Percentiles rank a stretch among this genome's conserved stretches.
Conservation (phyloP, 2,888 invertebrate species). For the Sabellastarte sp. region DNA sequence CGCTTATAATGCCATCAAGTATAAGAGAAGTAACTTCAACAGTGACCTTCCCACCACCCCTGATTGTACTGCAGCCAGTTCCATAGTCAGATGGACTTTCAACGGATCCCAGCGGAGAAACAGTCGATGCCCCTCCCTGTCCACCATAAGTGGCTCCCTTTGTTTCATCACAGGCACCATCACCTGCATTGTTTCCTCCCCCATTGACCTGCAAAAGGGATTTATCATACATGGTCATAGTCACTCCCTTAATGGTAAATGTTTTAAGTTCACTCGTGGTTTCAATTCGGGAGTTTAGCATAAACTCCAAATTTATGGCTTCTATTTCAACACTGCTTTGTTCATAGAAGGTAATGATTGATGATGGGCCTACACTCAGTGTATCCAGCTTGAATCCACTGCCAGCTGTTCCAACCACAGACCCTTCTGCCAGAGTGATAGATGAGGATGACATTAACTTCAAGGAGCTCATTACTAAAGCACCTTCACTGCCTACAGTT, state of each 20-base stretch:
- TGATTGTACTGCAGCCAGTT: background rate
- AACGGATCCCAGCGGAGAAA: background rate
- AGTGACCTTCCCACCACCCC: conserved; percentile 2
- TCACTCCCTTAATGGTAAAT: background rate
- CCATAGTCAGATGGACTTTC: background rate
- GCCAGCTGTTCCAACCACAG: background rate
- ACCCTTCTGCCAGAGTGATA: background rate
- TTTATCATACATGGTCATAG: background rate
- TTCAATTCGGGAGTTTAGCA: background rate
- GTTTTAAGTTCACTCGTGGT: background rate
- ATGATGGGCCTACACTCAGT: background rate
- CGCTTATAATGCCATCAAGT: conserved; percentile 3
- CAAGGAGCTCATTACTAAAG: background rate
- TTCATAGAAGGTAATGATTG: background rate
- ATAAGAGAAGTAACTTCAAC: background rate
- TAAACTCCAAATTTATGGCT: background rate
- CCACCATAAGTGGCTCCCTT: background rate
- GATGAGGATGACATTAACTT: background rate
- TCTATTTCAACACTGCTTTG: background rate
- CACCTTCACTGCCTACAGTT: background rate
- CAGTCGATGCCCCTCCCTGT: background rate
- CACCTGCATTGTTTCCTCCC: background rate
- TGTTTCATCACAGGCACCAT: background rate
- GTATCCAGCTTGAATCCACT: background rate
- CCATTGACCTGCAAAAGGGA: background rate